phyloP scores from a whole-genome alignment of 2,797 vertebrate species.

The Sarcophilus harrisii region DNA sequence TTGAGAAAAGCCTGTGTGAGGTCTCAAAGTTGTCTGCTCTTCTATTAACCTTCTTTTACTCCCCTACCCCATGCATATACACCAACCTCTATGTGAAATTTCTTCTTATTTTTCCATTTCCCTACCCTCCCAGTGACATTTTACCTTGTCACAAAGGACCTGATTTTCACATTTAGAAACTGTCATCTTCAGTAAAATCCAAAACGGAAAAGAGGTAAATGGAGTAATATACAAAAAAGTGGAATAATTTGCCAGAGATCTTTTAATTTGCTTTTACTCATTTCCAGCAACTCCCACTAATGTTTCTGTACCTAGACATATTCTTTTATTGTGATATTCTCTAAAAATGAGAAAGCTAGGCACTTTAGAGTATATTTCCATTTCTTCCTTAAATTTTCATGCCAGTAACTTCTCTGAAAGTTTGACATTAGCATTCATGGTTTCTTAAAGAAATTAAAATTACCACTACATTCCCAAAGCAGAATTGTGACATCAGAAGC shows the following conservation, averaged over 20 bases:
- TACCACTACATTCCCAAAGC: background rate
- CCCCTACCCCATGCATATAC: background rate
- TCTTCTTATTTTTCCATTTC: slow-evolving; percentile 14
- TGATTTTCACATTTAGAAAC: background rate
- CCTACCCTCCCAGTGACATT: background rate
- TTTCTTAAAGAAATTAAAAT: background rate
- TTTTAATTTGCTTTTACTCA: background rate
- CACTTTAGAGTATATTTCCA: background rate
- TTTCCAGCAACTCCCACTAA: background rate
- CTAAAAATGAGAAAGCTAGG: background rate
- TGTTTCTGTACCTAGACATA: background rate
- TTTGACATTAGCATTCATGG: background rate
- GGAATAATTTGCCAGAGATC: background rate
- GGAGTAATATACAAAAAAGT: background rate
- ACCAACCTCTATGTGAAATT: background rate
- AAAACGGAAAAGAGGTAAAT: background rate
- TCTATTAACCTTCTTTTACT: slow-evolving; percentile 61
- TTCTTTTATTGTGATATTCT: background rate
- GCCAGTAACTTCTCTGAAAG: background rate
- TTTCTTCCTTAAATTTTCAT: background rate
- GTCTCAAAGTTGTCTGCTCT: slow-evolving; percentile 74
- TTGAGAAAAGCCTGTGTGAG: slow-evolving; percentile 81
- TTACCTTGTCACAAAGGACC: background rate
- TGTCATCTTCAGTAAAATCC: background rate
- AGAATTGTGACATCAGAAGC: background rate